Conservation (phyloP, 1,140 invertebrate species). For the Pachyrhynchus sulphureomaculatus region DNA sequence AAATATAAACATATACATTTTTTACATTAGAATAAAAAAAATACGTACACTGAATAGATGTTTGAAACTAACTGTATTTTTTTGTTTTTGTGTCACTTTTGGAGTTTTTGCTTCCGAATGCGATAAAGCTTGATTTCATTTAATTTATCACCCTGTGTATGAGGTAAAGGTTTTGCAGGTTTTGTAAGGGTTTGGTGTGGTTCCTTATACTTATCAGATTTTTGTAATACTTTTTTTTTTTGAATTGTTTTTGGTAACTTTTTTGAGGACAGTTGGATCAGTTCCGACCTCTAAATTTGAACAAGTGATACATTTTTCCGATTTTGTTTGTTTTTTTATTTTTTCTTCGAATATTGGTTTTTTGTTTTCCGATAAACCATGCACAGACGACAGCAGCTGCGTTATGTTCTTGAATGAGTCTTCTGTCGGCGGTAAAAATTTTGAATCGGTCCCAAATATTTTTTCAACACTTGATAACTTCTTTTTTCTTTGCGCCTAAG, state of each 20-base stretch:
- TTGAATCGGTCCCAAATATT: constrained; percentile 2
- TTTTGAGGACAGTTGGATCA: neutral
- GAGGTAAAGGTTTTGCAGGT: neutral
- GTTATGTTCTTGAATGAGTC: constrained; percentile 25
- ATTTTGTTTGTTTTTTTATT: neutral
- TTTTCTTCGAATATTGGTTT: neutral
- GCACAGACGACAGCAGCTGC: constrained; percentile 20
- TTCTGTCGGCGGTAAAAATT: constrained; percentile 1
- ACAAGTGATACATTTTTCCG: constrained; percentile 8
- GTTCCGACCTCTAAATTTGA: neutral
- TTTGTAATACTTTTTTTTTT: constrained; percentile 8
- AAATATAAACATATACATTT: no score
- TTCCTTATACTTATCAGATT: neutral
- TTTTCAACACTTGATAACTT: constrained; percentile 8
- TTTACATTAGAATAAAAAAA: neutral
- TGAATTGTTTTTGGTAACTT: neutral
- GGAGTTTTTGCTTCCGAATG: constrained; percentile 1
- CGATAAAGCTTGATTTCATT: constrained; percentile 28
- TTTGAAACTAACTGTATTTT: no score
- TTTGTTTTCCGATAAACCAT: neutral
- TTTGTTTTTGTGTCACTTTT: neutral
- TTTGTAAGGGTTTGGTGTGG: neutral
- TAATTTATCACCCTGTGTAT: constrained; percentile 32
- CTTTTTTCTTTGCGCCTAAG: constrained; percentile 6
- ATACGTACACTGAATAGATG: neutral